Evolutionary conservation across 2,797 vertebrate genomes (phyloP).

Genomic region (Lagorchestes hirsutus): DNA sequence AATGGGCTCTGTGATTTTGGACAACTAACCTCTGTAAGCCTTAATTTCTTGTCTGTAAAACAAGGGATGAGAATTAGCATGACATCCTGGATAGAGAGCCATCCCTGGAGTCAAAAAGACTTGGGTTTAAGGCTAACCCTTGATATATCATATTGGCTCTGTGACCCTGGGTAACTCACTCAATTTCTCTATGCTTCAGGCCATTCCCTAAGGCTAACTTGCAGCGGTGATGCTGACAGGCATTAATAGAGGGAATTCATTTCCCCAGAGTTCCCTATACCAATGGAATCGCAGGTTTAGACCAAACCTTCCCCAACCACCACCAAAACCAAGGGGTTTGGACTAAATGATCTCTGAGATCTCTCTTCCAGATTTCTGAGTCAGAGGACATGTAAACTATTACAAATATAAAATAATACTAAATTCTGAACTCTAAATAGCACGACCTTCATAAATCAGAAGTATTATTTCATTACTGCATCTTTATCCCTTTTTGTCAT

Average conservation of each 20-base stretch:
- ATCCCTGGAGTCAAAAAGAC: neutral
- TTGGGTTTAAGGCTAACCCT: neutral
- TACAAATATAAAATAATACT: neutral
- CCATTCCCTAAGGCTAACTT: neutral
- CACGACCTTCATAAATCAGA: neutral
- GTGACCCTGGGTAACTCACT: neutral
- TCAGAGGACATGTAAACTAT: neutral
- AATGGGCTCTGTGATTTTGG: neutral
- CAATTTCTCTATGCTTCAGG: neutral
- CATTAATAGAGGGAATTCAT: neutral
- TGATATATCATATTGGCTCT: neutral
- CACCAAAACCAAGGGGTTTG: neutral
- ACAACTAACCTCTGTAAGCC: neutral
- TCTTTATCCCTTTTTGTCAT: neutral
- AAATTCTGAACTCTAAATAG: neutral
- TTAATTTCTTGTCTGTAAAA: neutral
- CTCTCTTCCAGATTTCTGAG: neutral
- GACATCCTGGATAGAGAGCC: neutral
- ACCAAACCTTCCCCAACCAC: too few relatives aligned
- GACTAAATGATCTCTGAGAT: neutral
- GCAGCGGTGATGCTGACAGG: neutral
- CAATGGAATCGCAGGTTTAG: neutral
- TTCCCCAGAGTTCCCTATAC: neutral
- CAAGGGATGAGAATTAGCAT: neutral
- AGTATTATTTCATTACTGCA: neutral